phyloP scores from a whole-genome alignment of 1,140 invertebrate genomes.

The Temnothorax nylanderi region DNA sequence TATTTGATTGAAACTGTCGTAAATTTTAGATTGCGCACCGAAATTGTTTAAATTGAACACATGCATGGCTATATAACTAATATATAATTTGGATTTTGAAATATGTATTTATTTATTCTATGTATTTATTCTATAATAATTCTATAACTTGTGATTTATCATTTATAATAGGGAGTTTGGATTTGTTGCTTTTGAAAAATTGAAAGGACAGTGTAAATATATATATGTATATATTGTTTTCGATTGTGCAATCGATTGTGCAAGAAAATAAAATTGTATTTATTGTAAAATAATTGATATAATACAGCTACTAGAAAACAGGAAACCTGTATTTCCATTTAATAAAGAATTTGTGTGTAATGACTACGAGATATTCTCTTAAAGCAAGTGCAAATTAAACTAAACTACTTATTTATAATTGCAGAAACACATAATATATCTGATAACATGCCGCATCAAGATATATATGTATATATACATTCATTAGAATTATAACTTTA shows the following conservation, averaged over 20 bases:
- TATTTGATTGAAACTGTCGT: slow-evolving; percentile 38
- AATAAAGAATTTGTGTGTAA: slow-evolving; percentile 23
- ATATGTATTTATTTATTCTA: not conserved
- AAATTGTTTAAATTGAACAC: slow-evolving; percentile 6
- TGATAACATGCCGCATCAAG: slow-evolving; percentile 63
- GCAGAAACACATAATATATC: slow-evolving; percentile 54
- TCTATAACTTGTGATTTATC: not conserved
- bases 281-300: not conserved
- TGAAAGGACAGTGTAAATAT: not conserved
- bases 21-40: slow-evolving; percentile 32
- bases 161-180: slow-evolving; percentile 26
- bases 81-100: not conserved
- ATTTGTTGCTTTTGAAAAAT: slow-evolving; percentile 17
- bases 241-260: not conserved
- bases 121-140: not conserved
- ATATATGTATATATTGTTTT: not conserved
- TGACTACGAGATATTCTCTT: slow-evolving; percentile 33
- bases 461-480: slow-evolving; percentile 41
- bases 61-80: slow-evolving; percentile 10
- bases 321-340: slow-evolving; percentile 27
- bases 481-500: slow-evolving; percentile 37
- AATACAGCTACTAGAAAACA: slow-evolving; percentile 11
- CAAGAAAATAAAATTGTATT: slow-evolving; percentile 17
- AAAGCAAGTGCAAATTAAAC: slow-evolving; percentile 62
- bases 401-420: slow-evolving; percentile 49